phyloP scores from a whole-genome alignment of 2,888 invertebrate genomes.

The Protophormia terraenovae region DNA sequence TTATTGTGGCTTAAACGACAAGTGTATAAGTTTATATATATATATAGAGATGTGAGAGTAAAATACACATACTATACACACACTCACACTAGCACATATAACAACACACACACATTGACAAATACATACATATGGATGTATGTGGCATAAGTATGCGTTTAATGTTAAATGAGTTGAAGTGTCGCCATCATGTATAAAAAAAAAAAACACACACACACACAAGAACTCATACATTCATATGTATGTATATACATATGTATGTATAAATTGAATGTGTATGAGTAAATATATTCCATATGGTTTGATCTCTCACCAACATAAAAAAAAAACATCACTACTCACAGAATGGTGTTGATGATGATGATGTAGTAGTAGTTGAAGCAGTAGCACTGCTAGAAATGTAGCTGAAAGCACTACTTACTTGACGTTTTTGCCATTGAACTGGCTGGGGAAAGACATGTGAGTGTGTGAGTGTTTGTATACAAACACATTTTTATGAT shows the following conservation, averaged over 20 bases:
- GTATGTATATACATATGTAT: background rate
- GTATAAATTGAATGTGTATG: background rate
- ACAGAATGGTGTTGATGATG: slow-evolving; percentile 1
- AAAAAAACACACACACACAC: slow-evolving; percentile 34
- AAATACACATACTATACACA: no score
- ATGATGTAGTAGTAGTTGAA: background rate
- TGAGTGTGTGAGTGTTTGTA: background rate
- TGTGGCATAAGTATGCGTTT: slow-evolving; percentile 52
- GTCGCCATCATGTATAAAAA: slow-evolving; percentile 45
- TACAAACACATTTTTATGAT: slow-evolving; percentile 14
- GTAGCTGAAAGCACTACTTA: background rate
- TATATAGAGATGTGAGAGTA: background rate
- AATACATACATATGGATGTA: background rate
- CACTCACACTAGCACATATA: background rate
- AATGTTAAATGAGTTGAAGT: slow-evolving; percentile 64
- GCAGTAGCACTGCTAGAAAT: background rate
- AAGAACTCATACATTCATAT: background rate
- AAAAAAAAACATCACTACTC: slow-evolving; percentile 26
- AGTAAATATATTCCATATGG: slow-evolving; percentile 35
- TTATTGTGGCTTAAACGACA: slow-evolving; percentile 66
- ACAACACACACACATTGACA: background rate
- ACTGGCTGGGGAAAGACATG: background rate
- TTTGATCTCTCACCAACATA: slow-evolving; percentile 26
- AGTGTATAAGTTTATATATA: slow-evolving; percentile 3
- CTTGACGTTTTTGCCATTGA: background rate